Conservation (phyloP, 2,797 vertebrate genomes). For the Luscinia megarhynchos region DNA sequence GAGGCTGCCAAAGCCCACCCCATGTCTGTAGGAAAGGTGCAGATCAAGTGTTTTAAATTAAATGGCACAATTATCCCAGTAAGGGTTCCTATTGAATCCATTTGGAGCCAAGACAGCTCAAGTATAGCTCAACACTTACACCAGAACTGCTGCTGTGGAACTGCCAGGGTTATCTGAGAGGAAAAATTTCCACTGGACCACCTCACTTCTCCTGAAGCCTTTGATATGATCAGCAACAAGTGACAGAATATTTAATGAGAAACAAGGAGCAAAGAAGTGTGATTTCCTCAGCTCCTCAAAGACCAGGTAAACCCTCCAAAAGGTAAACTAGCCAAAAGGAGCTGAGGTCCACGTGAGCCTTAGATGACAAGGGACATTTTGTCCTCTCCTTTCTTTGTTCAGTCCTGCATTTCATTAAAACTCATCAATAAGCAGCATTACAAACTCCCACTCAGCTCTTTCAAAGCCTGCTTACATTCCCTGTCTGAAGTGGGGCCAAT, state of each 20-base stretch:
- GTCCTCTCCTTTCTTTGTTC: neutral
- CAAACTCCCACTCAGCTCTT: neutral
- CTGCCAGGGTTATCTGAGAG: neutral
- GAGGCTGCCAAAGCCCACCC: neutral
- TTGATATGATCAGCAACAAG: neutral
- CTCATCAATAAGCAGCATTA: neutral
- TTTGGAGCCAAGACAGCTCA: neutral
- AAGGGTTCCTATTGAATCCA: neutral
- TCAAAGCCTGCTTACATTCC: neutral
- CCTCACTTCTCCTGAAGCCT: neutral
- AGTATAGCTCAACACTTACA: neutral
- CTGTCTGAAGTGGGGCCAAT: neutral
- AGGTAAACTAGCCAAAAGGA: neutral
- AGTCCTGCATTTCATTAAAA: neutral
- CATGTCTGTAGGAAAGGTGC: neutral
- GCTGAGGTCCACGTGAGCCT: neutral
- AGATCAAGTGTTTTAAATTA: neutral
- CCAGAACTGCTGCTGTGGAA: neutral
- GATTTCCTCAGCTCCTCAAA: neutral
- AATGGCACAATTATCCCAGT: fast-evolving
- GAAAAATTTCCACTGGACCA: neutral
- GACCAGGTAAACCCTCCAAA: neutral
- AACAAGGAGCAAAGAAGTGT: neutral
- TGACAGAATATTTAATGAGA: neutral
- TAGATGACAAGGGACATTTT: neutral